These are phyloP conservation scores for Pseudochirops cupreus DNA, from an alignment of 2,797 vertebrate species.

Conservation along the genomic window DNA sequence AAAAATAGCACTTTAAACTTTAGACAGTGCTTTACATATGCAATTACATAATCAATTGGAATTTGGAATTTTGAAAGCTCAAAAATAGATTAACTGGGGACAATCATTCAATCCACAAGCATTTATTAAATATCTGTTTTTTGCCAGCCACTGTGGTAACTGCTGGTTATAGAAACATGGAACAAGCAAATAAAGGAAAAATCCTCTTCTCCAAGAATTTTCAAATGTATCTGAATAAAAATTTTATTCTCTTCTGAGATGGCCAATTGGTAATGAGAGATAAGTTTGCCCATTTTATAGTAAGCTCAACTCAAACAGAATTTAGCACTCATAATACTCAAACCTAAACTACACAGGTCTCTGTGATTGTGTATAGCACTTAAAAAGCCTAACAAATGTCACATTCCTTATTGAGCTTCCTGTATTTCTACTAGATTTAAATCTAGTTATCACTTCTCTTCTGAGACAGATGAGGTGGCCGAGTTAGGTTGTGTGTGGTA, in stretches of 20 bases:
- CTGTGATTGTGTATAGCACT: neutral
- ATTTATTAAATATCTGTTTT: neutral
- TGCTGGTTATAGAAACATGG: neutral
- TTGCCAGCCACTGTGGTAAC: neutral
- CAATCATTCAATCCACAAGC: neutral
- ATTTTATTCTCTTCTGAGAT: neutral
- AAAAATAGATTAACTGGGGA: neutral
- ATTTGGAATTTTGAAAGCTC: neutral
- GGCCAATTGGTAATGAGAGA: neutral
- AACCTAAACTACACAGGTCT: neutral
- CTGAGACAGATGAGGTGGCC: neutral
- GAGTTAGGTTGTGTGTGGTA: neutral
- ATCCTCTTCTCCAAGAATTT: neutral
- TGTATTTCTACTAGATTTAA: neutral
- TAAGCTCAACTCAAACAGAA: neutral
- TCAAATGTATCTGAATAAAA: neutral
- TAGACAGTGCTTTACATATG: neutral
- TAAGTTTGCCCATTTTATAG: neutral
- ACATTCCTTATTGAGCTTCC: neutral
- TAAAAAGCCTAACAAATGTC: neutral
- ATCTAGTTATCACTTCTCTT: neutral
- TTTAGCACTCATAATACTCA: neutral
- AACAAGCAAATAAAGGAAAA: neutral
- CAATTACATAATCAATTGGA: neutral
- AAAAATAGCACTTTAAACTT: neutral